Evolutionary conservation across 2,113 vertebrate species (phyloP).

Genomic region (Cathartes aura): DNA sequence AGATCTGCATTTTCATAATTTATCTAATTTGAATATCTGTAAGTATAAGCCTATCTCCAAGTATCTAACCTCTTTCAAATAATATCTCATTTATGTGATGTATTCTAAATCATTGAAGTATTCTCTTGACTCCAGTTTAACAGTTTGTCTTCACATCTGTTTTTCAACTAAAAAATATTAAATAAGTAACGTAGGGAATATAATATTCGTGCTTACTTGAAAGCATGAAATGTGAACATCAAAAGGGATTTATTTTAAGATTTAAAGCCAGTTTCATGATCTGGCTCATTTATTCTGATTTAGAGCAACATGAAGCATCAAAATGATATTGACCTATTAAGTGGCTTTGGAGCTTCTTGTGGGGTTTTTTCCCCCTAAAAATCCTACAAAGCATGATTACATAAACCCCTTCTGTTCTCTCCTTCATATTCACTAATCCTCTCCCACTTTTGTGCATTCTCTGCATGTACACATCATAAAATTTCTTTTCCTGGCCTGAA

Average conservation of each 20-base stretch:
- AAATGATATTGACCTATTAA: neutral
- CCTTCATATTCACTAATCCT: neutral
- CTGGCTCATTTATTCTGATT: neutral
- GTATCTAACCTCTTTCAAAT: neutral
- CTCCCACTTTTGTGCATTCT: neutral
- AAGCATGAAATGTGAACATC: neutral
- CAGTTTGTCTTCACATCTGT: neutral
- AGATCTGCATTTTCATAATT: neutral
- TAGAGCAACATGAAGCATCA: neutral
- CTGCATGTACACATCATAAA: neutral
- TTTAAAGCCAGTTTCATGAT: neutral
- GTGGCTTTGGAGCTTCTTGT: neutral
- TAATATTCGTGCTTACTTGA: neutral
- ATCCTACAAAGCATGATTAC: neutral
- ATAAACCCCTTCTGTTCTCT: neutral
- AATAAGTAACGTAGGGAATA: neutral
- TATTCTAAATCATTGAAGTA: neutral
- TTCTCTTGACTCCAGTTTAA: neutral
- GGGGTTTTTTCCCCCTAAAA: neutral
- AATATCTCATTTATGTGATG: neutral
- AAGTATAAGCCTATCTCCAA: neutral
- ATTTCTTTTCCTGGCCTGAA: neutral
- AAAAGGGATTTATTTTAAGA: neutral
- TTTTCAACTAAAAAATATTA: slow-evolving; percentile 10
- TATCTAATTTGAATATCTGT: neutral